These are phyloP conservation scores for Ambastaia sidthimunki DNA, from an alignment of 2,797 vertebrate species.

Conservation along the genomic window DNA sequence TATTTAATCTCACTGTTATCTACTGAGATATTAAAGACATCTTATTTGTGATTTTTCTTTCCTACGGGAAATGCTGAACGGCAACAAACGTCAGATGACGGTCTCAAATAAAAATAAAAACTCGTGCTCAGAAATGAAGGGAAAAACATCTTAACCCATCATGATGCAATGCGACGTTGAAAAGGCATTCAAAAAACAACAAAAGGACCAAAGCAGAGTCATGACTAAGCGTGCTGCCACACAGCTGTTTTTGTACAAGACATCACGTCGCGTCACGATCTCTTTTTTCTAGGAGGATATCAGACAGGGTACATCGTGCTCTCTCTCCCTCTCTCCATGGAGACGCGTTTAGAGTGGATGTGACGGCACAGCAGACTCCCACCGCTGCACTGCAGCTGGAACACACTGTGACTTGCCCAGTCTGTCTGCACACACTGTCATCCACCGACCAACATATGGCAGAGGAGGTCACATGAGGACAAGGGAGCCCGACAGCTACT, in stretches of 20 bases:
- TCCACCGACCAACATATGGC: slow-evolving; percentile 67
- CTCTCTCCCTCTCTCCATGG: slow-evolving; percentile 8
- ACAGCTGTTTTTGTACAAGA: slow-evolving; percentile 15
- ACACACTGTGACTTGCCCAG: slow-evolving; percentile 13
- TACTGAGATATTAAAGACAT: not conserved
- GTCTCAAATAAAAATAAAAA: not conserved
- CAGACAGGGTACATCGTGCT: slow-evolving; percentile 12
- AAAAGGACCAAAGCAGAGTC: not conserved
- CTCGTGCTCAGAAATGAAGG: not conserved
- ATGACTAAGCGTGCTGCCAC: slow-evolving; percentile 27
- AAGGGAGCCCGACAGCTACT: slow-evolving; percentile 57
- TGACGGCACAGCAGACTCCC: slow-evolving; percentile 24
- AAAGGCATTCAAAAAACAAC: slow-evolving; percentile 16
- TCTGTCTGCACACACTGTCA: slow-evolving; percentile 31
- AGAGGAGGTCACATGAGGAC: slow-evolving; percentile 83
- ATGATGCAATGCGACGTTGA: not conserved
- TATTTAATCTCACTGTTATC: not conserved
- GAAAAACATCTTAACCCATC: not conserved
- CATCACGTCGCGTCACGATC: not conserved
- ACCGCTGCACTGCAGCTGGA: slow-evolving; percentile 31
- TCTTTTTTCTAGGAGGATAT: not conserved
- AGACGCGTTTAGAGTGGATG: slow-evolving; percentile 30
- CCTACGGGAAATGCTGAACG: not conserved
- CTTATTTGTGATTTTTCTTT: not conserved
- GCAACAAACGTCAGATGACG: not conserved